Percentiles rank a stretch among this genome's conserved stretches.
phyloP scores from a whole-genome alignment of 2,797 vertebrate species.

The Acanthurus leucopareius region DNA sequence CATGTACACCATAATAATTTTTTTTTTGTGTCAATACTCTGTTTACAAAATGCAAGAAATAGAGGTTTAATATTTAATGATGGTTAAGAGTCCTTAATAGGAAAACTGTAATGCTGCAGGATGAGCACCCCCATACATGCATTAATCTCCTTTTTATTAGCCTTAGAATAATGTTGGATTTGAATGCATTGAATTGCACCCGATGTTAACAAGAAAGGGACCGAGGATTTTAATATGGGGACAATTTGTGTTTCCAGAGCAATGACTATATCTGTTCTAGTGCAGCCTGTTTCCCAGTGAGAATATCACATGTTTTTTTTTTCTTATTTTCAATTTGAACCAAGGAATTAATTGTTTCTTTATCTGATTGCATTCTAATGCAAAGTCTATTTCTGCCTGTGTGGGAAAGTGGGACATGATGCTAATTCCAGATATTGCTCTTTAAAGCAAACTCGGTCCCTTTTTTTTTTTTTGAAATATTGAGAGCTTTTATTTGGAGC shows the following conservation, averaged over 20 bases:
- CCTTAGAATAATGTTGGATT: neutral
- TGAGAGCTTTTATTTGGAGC: constrained; percentile 4
- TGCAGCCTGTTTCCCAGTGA: constrained; percentile 23
- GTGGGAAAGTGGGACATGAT: constrained; percentile 63
- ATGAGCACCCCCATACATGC: neutral
- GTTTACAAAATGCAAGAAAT: neutral
- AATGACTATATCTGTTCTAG: constrained; percentile 6
- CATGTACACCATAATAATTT: neutral
- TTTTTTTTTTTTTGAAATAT: constrained; percentile 4
- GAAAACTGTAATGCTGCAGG: neutral
- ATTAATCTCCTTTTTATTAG: too few species aligned
- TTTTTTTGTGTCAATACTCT: neutral
- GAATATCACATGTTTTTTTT: constrained; percentile 4
- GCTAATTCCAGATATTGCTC: constrained; percentile 56
- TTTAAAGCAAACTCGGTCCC: constrained; percentile 47
- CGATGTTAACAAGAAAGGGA: neutral
- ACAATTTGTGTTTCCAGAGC: constrained; percentile 28
- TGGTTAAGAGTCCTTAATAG: neutral
- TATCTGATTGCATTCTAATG: constrained; percentile 62
- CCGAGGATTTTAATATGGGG: neutral
- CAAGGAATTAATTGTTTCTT: constrained; percentile 60
- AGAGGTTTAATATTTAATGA: neutral
- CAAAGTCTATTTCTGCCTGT: constrained; percentile 58
- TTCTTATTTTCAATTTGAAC: constrained; percentile 57
- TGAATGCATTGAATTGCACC: constrained; percentile 1